phyloP scores from a whole-genome alignment of 2,797 vertebrate species.

The Nasua narica region DNA sequence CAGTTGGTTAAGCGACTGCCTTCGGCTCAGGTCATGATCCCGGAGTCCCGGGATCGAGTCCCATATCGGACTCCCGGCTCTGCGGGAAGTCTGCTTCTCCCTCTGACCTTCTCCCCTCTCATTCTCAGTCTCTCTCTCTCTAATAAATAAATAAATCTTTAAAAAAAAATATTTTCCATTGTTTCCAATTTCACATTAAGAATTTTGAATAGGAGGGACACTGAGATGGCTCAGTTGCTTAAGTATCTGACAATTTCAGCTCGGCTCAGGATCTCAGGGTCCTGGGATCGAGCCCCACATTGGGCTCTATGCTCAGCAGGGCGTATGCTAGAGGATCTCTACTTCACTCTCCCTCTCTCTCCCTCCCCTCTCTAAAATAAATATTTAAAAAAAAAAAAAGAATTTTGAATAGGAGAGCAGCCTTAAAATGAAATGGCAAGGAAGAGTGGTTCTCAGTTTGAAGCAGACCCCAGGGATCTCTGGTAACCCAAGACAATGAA shows the following conservation, averaged over 20 bases:
- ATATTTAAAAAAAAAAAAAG: background rate
- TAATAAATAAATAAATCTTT: no score
- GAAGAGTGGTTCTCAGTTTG: background rate
- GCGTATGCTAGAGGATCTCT: background rate
- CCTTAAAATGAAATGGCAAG: background rate
- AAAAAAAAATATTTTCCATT: slow-evolving; percentile 20
- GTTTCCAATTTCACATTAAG: slow-evolving; percentile 14
- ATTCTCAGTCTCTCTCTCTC: no score
- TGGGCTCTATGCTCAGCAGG: background rate
- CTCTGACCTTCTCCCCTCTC: no score
- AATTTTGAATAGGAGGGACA: background rate
- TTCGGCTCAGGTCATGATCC: no score
- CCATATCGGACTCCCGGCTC: no score
- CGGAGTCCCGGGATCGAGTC: no score
- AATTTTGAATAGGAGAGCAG: background rate
- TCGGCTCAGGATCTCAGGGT: background rate
- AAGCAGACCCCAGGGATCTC: background rate
- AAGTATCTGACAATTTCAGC: background rate
- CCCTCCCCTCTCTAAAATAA: background rate
- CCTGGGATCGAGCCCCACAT: background rate
- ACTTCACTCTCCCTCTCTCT: background rate
- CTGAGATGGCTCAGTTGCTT: background rate
- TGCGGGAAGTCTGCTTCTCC: no score
- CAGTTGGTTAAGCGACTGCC: no score
- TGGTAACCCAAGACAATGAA: background rate